Evolutionary conservation across 2,797 vertebrate genomes (phyloP), one percentile per base, ranked within the genome.

Genomic region (Falco peregrinus): DNA sequence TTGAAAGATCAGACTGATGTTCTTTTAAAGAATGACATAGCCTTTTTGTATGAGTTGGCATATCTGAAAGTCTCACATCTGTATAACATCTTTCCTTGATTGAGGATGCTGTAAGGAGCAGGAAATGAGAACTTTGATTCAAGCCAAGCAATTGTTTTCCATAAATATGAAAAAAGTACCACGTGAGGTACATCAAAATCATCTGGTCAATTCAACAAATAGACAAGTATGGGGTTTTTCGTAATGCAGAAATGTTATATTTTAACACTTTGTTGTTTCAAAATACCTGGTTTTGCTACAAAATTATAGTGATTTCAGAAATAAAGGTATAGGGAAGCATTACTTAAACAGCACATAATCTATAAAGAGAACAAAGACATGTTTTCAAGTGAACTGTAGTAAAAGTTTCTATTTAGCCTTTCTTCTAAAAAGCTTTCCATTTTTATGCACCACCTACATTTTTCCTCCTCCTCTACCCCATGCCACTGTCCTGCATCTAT

Each of bases 121-220:
- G 91, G 87, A 96, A 93, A 95, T 87, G 16, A 89, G 82, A 77
- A 56, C 24, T 89, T 57, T 77, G 6, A 53, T 87, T 92, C 33
- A 83, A 85, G 28, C 64, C 35, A 51, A 92, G 43, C 29, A n/a
- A 67, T 83, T 74, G n/a, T 87, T 92, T 95, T 92, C 60, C 41
- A 53, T 67, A 80, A 87, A 60, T 68, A 63, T 13, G 33, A 83
- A 85, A 82, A 85, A 60, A 8, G 17, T 80, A 43, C 45, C 16
- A 13, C 59, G 16, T 86, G 56, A 82, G 1, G 14, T 81, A 75
- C 9, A 47, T 16, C 25, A 57, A 88, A 88, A 61, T 54, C 16
- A 39, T 57, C 26, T 68, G n/a, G 25, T 71, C 8, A 64, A 84
- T 60, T 81, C 48, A 78, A 63, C 4, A 0, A 29, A 59, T 19